Evolutionary conservation across 2,113 vertebrate genomes (phyloP).

Genomic region (Microcebus murinus): DNA sequence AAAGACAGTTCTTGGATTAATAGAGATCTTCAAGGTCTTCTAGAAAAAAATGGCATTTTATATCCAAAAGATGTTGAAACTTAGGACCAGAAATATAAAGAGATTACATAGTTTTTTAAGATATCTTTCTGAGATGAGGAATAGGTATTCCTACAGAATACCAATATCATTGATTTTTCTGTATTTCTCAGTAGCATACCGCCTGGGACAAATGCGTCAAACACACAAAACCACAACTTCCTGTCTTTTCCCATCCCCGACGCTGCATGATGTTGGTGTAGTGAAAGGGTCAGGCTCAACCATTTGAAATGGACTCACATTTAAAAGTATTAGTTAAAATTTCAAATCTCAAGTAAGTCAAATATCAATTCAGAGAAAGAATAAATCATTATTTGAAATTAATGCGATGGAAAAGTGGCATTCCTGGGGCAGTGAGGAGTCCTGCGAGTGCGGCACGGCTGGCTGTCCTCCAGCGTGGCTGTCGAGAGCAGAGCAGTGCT

Average conservation of each 20-base stretch:
- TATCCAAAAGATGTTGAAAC: not conserved
- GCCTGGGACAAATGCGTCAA: not conserved
- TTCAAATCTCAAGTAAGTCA: slow-evolving; percentile 36
- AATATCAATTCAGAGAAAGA: not conserved
- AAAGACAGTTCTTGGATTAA: not conserved
- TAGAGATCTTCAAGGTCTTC: not conserved
- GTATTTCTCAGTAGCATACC: not conserved
- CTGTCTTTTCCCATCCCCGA: not conserved
- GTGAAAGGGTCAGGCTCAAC: not conserved
- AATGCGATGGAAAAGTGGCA: not conserved
- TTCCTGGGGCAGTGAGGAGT: not conserved
- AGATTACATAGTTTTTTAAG: not conserved
- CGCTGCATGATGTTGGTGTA: not conserved
- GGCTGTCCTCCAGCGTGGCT: not conserved
- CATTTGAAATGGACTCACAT: not conserved
- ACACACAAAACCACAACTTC: not conserved
- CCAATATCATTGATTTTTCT: not conserved
- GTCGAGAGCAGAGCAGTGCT: slow-evolving; percentile 24
- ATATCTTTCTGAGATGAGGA: not conserved
- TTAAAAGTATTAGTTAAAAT: not conserved
- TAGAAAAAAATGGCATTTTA: not conserved
- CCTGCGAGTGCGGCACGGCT: not conserved
- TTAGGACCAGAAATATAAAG: not conserved
- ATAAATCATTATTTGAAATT: not conserved
- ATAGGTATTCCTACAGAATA: not conserved